Evolutionary conservation across 1,140 invertebrate species (phyloP).

Genomic region (Drosophila tani): DNA sequence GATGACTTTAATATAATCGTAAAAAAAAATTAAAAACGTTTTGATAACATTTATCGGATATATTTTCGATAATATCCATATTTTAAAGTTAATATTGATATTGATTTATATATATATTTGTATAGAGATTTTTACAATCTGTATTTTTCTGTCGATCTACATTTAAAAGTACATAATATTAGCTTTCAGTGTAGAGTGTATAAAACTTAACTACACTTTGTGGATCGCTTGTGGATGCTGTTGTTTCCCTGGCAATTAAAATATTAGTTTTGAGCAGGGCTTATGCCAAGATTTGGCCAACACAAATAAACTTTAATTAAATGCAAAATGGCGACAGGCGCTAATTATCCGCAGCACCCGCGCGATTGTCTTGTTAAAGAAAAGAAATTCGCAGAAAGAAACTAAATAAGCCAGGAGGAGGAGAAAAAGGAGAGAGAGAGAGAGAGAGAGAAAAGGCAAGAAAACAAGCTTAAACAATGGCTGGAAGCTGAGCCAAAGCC

Average conservation of each 20-base stretch:
- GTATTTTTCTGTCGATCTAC: too few relatives aligned
- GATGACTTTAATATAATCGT: too few relatives aligned
- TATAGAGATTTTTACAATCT: too few relatives aligned
- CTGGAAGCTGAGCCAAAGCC: conserved; percentile 31
- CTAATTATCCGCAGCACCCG: conserved; percentile 59
- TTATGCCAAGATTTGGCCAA: conserved; percentile 56
- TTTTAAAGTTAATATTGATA: too few relatives aligned
- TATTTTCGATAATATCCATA: too few relatives aligned
- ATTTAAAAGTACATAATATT: too few relatives aligned
- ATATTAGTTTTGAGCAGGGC: conserved; percentile 66
- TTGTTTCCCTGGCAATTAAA: conserved; percentile 71
- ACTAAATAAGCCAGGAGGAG: conserved; percentile 12
- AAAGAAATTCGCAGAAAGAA: conserved; percentile 26
- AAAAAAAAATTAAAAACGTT: too few relatives aligned
- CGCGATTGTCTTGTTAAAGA: conserved; percentile 30
- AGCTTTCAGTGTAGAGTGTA: not conserved
- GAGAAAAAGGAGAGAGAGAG: not conserved
- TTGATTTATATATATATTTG: too few relatives aligned
- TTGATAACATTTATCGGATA: too few relatives aligned
- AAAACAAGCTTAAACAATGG: conserved; percentile 61
- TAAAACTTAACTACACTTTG: conserved; percentile 7
- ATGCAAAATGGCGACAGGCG: conserved; percentile 65
- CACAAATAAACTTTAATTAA: conserved; percentile 65
- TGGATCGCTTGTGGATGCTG: conserved; percentile 12
- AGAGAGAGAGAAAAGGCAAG: conserved; percentile 20